Base-by-base conservation (phyloP, 1,140 invertebrate genomes). In the Hycleus phaleratus region DNA sequence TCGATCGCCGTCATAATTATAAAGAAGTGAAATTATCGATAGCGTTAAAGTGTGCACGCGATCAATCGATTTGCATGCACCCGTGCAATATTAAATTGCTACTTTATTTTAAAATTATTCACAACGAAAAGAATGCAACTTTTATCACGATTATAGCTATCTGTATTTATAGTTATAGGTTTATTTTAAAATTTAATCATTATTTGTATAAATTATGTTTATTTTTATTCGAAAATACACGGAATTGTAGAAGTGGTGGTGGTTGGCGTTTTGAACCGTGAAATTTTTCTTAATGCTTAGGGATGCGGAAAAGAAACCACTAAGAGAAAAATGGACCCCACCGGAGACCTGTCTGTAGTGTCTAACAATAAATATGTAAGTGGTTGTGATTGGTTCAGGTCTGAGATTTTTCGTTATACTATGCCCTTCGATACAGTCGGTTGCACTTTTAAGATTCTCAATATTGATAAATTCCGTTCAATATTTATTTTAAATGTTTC, bases 381-480 rank as follows among this genome's bases (percentile, higher is more conserved):
- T 5, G 32, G 32, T 32, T 32, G 32, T 32, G 32, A 32, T 32
- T 32, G 32, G 32, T 32, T 32, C 32, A 3, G 32, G 32, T 32
- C 7, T 32, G 7, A 32, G 25, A 46, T 32, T n/a, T 46, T 26
- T 48, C 46, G 26, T 32, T 48, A 42, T 53, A 46, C 32, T 32
- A 32, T 32, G 32, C 51, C 51, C 51, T 53, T 53, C 44, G 42
- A 53, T 45, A 53, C 51, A 53, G 51, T 53, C 51, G 51, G 51
- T 45, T 53, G 51, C 51, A 53, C 51, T 53, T 53, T 53, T 42
- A 53, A 42, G 42, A 45, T 25, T 3, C 42, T 10, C 18, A 12
- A 45, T n/a, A 26, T 26, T 53, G 51, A 53, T 53, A 25, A 45
- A 53, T 53, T 52, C 40, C 38, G n/a, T 3, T 38, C 25, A 7